Percentiles rank a stretch among this genome's conserved stretches.
Evolutionary conservation across 2,113 vertebrate species (phyloP).

Genomic region (Probosciger aterrimus): DNA sequence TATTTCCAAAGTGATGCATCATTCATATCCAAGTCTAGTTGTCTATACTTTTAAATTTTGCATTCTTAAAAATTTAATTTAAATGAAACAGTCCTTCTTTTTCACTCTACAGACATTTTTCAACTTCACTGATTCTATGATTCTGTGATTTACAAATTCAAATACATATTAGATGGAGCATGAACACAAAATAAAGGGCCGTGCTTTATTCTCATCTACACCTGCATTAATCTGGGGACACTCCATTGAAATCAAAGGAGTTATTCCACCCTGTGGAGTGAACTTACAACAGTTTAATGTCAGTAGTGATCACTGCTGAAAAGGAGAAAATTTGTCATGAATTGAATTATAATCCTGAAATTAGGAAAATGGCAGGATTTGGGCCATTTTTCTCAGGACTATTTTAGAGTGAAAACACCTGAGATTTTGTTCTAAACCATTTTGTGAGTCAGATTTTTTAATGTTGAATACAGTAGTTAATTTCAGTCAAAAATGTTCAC

Average conservation of each 20-base stretch:
- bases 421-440: neutral
- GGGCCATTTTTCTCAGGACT: neutral
- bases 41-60: neutral
- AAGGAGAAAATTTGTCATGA: neutral
- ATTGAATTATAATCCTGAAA: neutral
- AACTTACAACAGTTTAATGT: neutral
- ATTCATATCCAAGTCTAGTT: neutral
- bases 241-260: neutral
- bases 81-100: neutral
- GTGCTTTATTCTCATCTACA: neutral
- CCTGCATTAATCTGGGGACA: neutral
- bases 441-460: neutral
- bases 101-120: neutral
- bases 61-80: neutral
- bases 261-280: neutral
- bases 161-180: neutral
- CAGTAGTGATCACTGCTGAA: neutral
- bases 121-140: neutral
- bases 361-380: neutral
- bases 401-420: neutral
- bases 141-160: neutral
- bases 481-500: neutral
- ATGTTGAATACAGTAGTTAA: neutral
- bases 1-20: neutral
- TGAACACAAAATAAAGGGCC: neutral